Evolutionary conservation across 2,797 vertebrate genomes (phyloP).

Genomic region (Mormyrus proboscirostris): DNA sequence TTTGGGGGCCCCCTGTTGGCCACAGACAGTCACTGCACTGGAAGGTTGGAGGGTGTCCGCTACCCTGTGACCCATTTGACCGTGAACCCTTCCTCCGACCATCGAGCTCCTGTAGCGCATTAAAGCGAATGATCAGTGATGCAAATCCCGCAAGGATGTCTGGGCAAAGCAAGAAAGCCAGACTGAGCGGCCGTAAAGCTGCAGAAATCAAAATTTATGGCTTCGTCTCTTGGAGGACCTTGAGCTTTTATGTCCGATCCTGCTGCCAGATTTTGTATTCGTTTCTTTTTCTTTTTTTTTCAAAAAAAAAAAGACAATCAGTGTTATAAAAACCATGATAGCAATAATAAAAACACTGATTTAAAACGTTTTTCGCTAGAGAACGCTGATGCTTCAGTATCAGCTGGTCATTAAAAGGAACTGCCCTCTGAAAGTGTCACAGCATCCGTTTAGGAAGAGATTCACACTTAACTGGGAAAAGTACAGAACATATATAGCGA

Average conservation of each 20-base stretch:
- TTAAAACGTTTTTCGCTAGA: not conserved
- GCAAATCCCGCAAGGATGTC: not conserved
- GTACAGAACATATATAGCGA: not conserved
- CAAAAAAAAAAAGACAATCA: not conserved
- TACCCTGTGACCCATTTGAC: not conserved
- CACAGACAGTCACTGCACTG: not conserved
- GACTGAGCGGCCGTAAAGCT: not conserved
- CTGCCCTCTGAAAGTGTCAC: not conserved
- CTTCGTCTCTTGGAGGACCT: not conserved
- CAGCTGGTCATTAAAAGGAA: not conserved
- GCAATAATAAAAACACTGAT: slow-evolving; percentile 8
- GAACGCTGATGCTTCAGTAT: not conserved
- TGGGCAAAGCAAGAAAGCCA: not conserved
- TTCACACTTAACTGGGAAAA: not conserved
- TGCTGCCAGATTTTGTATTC: not conserved
- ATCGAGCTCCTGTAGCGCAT: not conserved
- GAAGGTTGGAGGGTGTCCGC: not conserved
- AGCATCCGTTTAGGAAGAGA: not conserved
- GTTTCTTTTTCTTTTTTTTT: not conserved
- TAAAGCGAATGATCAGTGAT: not conserved
- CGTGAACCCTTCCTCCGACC: not conserved
- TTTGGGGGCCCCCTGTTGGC: not conserved
- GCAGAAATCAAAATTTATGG: not conserved
- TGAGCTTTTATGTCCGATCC: not conserved
- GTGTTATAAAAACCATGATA: not conserved